Conservation (phyloP, 2,888 invertebrate species). For the Druceiella hillmani region DNA sequence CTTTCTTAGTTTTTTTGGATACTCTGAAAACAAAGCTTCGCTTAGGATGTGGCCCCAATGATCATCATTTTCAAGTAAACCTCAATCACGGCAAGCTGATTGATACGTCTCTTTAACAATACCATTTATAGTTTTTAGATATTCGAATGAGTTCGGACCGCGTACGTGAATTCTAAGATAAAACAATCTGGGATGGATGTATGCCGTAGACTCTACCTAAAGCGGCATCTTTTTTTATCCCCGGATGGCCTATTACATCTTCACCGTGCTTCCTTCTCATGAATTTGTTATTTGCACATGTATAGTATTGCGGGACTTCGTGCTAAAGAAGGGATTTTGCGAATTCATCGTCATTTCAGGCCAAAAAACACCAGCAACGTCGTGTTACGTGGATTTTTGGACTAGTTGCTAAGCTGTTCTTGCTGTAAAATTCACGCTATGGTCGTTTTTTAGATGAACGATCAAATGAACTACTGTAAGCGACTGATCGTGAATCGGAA, state of each 20-base stretch:
- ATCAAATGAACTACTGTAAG: too few species aligned
- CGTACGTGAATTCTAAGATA: constrained; percentile 24
- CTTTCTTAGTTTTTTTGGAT: constrained; percentile 2
- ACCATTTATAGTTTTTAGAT: constrained; percentile 24
- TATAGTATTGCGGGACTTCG: too few species aligned
- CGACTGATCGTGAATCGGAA: too few species aligned
- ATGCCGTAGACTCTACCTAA: constrained; percentile 26
- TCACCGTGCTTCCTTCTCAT: constrained; percentile 16
- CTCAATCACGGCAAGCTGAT: constrained; percentile 18
- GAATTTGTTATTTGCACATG: constrained; percentile 19
- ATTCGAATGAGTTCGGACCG: constrained; percentile 25
- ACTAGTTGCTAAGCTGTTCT: constrained; percentile 3
- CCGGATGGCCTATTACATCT: constrained; percentile 19
- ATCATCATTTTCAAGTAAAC: constrained; percentile 23
- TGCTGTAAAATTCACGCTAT: constrained; percentile 13
- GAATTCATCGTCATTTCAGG: too few species aligned
- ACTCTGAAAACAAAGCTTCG: constrained; percentile 17
- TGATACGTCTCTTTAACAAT: constrained; percentile 20
- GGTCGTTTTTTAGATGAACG: too few species aligned
- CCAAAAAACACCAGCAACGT: too few species aligned
- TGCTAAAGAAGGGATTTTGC: too few species aligned
- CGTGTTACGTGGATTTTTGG: too few species aligned
- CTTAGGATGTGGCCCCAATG: constrained; percentile 21
- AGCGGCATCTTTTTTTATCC: constrained; percentile 21
- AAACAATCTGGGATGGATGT: constrained; percentile 24